Conservation (phyloP, 1,140 invertebrate species). For the Meloidogyne floridensis region DNA sequence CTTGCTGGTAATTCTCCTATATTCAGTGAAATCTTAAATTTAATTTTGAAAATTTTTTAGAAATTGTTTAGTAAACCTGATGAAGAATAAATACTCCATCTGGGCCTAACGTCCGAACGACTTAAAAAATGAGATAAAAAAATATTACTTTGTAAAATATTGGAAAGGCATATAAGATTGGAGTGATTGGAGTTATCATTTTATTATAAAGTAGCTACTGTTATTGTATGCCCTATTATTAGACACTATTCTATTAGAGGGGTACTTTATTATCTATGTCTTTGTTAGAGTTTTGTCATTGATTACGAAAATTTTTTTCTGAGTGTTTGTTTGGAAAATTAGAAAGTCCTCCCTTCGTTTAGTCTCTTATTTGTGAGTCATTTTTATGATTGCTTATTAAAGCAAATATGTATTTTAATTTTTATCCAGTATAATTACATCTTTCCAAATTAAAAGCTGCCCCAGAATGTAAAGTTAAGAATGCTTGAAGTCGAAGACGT, state of each 20-base stretch:
- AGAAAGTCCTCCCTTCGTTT: too few species aligned
- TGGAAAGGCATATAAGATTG: background rate
- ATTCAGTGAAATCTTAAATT: constrained; percentile 56
- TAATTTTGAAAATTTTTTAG: background rate
- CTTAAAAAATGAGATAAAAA: constrained; percentile 10
- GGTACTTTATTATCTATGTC: too few species aligned
- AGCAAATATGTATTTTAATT: too few species aligned
- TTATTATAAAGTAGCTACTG: too few species aligned
- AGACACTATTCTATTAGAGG: too few species aligned
- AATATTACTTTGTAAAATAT: background rate
- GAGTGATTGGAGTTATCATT: too few species aligned
- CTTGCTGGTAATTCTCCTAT: constrained; percentile 63
- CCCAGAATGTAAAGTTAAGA: constrained; percentile 42
- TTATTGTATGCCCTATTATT: too few species aligned
- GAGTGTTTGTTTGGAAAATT: too few species aligned
- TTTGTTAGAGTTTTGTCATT: too few species aligned
- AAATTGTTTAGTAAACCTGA: constrained; percentile 21
- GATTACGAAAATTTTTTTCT: too few species aligned
- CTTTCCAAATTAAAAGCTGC: constrained; percentile 48
- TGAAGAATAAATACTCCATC: constrained; percentile 63
- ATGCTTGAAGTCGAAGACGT: constrained; percentile 33
- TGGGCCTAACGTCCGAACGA: constrained; percentile 53
- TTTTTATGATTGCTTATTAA: too few species aligned
- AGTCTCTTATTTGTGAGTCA: too few species aligned
- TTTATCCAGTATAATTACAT: constrained; percentile 22